phyloP scores from a whole-genome alignment of 53 echinoderm and acorn worm species.

The Henricia sp. region DNA sequence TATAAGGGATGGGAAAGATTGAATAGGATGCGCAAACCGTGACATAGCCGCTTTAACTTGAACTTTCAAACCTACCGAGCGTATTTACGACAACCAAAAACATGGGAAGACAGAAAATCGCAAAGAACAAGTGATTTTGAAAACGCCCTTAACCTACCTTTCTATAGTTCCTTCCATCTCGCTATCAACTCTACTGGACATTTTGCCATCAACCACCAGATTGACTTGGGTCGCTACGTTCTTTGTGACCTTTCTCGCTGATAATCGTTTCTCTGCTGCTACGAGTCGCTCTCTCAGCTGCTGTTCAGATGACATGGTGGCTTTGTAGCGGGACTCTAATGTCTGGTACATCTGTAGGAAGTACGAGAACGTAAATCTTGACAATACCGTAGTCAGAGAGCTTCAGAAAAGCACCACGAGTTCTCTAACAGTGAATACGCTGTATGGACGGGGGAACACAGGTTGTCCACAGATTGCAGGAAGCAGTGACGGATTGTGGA shows the following conservation, averaged over 20 bases:
- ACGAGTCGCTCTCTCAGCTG: slow-evolving; percentile 62
- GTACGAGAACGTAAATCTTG: too few relatives aligned
- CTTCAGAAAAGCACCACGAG: too few relatives aligned
- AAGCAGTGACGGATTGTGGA: too few relatives aligned
- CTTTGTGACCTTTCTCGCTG: slow-evolving; percentile 46
- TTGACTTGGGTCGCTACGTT: slow-evolving; percentile 65
- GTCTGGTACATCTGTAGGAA: slow-evolving; percentile 81
- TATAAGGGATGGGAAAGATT: too few relatives aligned
- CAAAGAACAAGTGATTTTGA: background rate
- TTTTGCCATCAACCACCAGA: slow-evolving; percentile 5
- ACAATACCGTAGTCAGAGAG: too few relatives aligned
- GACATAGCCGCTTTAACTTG: too few relatives aligned
- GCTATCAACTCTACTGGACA: background rate
- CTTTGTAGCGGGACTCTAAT: slow-evolving; percentile 70
- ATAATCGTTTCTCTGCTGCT: slow-evolving; percentile 44
- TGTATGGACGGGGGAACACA: too few relatives aligned
- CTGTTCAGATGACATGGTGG: slow-evolving; percentile 56
- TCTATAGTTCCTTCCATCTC: background rate
- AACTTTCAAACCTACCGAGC: too few relatives aligned
- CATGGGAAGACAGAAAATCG: background rate
- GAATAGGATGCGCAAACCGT: too few relatives aligned
- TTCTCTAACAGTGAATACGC: too few relatives aligned
- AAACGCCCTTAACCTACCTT: background rate
- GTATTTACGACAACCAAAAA: too few relatives aligned
- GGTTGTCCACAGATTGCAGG: too few relatives aligned